Evolutionary conservation across 2,888 invertebrate genomes (phyloP).

Genomic region (Ceratothoa steindachneri): DNA sequence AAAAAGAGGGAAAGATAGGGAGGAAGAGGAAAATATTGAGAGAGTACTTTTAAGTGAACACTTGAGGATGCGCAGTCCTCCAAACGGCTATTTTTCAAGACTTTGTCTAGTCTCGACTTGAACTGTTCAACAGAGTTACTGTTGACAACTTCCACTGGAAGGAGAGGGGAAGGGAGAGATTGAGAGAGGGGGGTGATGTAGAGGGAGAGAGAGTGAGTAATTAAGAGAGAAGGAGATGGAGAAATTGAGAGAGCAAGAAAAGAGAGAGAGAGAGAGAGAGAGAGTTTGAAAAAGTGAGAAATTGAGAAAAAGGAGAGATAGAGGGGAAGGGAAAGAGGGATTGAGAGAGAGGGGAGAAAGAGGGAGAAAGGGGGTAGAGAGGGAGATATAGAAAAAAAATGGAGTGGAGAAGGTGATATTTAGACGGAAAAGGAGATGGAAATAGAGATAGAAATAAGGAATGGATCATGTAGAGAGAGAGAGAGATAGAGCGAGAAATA

Average conservation of each 20-base stretch:
- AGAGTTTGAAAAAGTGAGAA: background rate
- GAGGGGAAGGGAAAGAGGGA: background rate
- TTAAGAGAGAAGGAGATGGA: background rate
- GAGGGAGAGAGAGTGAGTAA: background rate
- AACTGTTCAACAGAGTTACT: no score
- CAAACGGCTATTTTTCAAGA: no score
- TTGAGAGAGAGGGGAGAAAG: background rate
- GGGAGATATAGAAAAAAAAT: background rate
- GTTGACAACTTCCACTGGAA: no score
- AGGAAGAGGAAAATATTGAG: no score
- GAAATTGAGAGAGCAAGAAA: background rate
- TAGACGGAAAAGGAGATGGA: background rate
- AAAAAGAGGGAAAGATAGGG: no score
- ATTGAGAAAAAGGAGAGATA: background rate
- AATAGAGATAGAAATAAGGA: background rate
- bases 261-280: constrained; percentile 2
- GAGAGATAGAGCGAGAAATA: background rate
- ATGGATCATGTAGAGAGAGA: background rate
- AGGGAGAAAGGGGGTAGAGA: background rate
- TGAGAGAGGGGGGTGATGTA: no score
- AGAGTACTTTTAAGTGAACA: no score
- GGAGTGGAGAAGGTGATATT: background rate
- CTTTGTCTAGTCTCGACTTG: no score
- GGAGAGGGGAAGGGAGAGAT: no score
- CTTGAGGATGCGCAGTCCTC: no score